Conservation (phyloP, 2,888 invertebrate genomes). For the Petrolisthes cinctipes region DNA sequence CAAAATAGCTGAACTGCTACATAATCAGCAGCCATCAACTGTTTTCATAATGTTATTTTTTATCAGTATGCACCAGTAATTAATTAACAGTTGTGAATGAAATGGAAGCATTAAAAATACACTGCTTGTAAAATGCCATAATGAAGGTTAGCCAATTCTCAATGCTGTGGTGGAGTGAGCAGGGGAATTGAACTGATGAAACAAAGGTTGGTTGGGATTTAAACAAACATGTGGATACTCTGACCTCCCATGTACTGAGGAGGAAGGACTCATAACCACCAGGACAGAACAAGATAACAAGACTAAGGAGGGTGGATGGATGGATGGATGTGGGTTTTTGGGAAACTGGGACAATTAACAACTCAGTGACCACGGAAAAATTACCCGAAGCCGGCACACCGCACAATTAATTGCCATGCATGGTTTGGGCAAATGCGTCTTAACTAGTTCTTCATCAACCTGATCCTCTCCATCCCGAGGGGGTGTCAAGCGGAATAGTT, state of each 20-base stretch:
- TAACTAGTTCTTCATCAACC: constrained; percentile 60
- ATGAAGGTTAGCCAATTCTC: background rate
- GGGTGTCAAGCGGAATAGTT: constrained; percentile 88
- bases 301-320: background rate
- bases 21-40: too few relatives aligned
- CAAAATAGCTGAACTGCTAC: too few relatives aligned
- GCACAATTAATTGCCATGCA: constrained; percentile 65
- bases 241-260: background rate
- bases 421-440: constrained; percentile 56
- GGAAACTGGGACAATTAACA: constrained; percentile 32
- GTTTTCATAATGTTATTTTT: too few relatives aligned
- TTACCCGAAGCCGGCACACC: constrained; percentile 65
- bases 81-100: too few relatives aligned
- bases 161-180: background rate
- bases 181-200: background rate
- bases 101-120: too few relatives aligned
- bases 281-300: background rate
- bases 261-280: background rate
- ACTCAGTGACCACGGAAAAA: constrained; percentile 49
- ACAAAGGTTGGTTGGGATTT: constrained; percentile 7
- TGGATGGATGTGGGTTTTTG: background rate
- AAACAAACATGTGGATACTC: background rate
- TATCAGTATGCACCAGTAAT: too few relatives aligned
- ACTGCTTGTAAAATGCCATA: background rate
- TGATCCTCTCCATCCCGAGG: constrained; percentile 78